A percentile compares a stretch with the other conserved stretches of the same genome.
Conservation (phyloP, 2,888 invertebrate genomes). For the Apotomis betuletana region DNA sequence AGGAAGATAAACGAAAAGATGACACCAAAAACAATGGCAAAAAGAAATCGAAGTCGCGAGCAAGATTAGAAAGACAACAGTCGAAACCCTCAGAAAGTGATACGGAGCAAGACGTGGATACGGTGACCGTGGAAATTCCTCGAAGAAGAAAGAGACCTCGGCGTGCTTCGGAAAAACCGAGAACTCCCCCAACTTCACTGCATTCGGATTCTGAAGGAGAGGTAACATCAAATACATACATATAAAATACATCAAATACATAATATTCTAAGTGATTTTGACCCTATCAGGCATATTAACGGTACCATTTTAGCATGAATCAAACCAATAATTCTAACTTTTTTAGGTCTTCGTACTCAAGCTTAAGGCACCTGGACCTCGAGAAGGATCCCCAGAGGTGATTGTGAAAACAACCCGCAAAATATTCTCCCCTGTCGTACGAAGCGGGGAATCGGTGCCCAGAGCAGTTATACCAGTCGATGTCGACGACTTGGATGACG, state of each 20-base stretch:
- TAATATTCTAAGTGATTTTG: no score
- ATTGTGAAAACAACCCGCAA: constrained; percentile 92
- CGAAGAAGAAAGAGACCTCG: constrained; percentile 74
- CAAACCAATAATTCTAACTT: constrained; percentile 24
- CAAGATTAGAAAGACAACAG: constrained; percentile 76
- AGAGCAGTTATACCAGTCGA: constrained; percentile 79
- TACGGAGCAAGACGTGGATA: constrained; percentile 76
- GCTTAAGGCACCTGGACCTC: constrained; percentile 70
- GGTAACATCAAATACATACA: constrained; percentile 52
- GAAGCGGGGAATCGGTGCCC: constrained; percentile 81
- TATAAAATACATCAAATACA: no score
- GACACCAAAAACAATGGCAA: constrained; percentile 71
- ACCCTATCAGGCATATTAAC: no score
- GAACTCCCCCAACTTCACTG: constrained; percentile 73
- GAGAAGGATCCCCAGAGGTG: constrained; percentile 83
- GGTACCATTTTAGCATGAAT: no score
- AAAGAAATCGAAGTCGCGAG: constrained; percentile 76
- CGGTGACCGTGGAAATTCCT: constrained; percentile 80
- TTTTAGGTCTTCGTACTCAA: constrained; percentile 74
- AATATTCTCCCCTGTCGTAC: constrained; percentile 88
- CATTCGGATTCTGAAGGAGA: constrained; percentile 78
- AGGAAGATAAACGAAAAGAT: constrained; percentile 70
- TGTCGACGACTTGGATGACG: constrained; percentile 72
- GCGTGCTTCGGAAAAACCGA: constrained; percentile 74
- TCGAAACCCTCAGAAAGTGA: constrained; percentile 81